These are phyloP conservation scores for Caenorhabditis doughertyi DNA, from an alignment of 2,888 invertebrate genomes.

Conservation along the genomic window DNA sequence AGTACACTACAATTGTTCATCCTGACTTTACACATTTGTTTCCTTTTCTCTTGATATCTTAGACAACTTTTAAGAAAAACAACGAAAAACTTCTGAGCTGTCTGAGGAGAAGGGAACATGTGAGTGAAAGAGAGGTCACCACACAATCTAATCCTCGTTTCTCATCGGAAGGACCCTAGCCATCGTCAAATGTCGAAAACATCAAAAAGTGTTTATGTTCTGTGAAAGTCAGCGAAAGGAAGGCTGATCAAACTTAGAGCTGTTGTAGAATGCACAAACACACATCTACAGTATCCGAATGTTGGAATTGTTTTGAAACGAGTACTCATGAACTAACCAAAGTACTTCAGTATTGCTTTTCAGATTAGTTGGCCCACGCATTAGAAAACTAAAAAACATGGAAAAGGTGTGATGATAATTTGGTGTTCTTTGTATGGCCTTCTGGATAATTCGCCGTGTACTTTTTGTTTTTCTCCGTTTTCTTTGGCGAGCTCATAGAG, in stretches of 20 bases:
- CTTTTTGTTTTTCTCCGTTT: conserved; percentile 61
- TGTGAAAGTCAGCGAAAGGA: conserved; percentile 14
- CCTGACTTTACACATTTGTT: conserved; percentile 43
- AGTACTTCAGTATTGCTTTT: not conserved
- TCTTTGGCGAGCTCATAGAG: conserved; percentile 15
- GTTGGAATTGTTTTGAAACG: conserved; percentile 10
- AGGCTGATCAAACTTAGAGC: conserved; percentile 52
- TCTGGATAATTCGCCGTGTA: conserved; percentile 59
- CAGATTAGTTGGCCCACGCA: conserved; percentile 10
- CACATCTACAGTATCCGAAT: conserved; percentile 26
- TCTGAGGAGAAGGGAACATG: conserved; percentile 42
- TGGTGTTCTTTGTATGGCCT: conserved; percentile 57
- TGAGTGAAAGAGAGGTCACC: conserved; percentile 41
- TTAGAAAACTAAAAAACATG: conserved; percentile 21
- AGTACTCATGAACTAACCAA: not conserved
- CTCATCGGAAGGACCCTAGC: conserved; percentile 49
- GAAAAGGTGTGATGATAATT: conserved; percentile 49
- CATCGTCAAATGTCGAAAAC: conserved; percentile 56
- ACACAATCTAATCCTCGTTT: conserved; percentile 62
- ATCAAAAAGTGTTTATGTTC: conserved; percentile 61
- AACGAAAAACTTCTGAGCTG: conserved; percentile 58
- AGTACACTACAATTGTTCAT: conserved; percentile 34
- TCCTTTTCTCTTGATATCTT: conserved; percentile 8
- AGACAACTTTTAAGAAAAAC: conserved; percentile 34
- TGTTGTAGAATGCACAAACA: not conserved